These are phyloP conservation scores for Equus przewalskii DNA, from an alignment of 2,113 vertebrate genomes.

Conservation along the genomic window DNA sequence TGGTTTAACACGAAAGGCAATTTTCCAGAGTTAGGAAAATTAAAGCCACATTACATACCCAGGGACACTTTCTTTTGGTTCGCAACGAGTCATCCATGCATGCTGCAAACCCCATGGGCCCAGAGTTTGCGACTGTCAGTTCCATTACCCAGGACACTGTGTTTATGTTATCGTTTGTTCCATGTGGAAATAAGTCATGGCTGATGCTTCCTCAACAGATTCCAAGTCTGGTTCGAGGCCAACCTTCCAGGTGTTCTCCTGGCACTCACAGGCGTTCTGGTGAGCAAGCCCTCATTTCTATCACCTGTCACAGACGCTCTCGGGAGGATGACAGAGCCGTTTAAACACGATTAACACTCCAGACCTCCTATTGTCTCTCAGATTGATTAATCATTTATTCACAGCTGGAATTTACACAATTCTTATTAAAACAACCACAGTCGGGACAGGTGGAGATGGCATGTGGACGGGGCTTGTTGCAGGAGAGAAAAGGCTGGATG, in stretches of 20 bases:
- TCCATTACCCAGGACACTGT: not conserved
- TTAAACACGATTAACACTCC: not conserved
- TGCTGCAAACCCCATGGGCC: not conserved
- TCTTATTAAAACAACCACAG: not conserved
- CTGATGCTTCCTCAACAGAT: constrained; percentile 85
- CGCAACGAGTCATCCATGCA: not conserved
- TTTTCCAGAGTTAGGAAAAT: constrained; percentile 8
- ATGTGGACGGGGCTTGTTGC: not conserved
- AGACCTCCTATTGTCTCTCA: not conserved
- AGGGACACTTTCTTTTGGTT: not conserved
- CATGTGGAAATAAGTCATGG: not conserved
- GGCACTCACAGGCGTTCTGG: constrained; percentile 88
- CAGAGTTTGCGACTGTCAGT: not conserved
- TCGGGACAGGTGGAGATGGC: not conserved
- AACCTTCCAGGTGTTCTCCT: constrained; percentile 81
- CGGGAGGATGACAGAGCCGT: fast-evolving
- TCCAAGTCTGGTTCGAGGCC: constrained; percentile 87
- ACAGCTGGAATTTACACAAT: constrained; percentile 38
- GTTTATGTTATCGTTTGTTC: not conserved
- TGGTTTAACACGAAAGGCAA: not conserved
- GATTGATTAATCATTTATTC: constrained; percentile 23
- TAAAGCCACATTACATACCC: not conserved
- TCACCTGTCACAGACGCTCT: not conserved
- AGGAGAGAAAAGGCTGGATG: not conserved
- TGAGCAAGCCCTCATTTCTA: constrained; percentile 81